Base-by-base conservation (phyloP, 2,797 vertebrate species). In the Sebastes steindachneri region DNA sequence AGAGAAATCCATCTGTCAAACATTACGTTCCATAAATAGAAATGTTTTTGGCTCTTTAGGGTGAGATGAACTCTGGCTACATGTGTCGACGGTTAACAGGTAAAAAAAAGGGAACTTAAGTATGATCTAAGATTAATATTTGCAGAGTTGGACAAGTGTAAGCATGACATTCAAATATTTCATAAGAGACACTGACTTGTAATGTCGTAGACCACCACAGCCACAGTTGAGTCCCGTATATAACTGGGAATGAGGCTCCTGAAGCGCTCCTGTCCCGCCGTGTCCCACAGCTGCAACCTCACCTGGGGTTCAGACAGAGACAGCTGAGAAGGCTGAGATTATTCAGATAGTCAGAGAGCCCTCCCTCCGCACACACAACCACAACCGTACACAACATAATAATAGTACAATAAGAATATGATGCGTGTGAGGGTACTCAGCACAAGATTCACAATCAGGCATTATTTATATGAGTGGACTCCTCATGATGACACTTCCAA, bases 271-370 rank as follows among this genome's bases (percentile, higher is more conserved):
- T 98, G 97, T 79, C 97, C 97, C 0, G 97, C 97, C 0, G 97
- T 98, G 95, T 98, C 97, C 97, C 97, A 98, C 48, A 98, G 96
- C 95, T 98, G 97, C 95, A 98, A 94, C 89, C 97, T 96, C 79
- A 98, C 97, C 97, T 98, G 95, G 75, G 74, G 51, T 80, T 86
- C 84, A 93, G 83, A 91, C 77, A 92, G 84, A 84, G 82, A 89
- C 75, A 85, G 93, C 88, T 87, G 89, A 93, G 88, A 85, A 89
- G 73, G 89, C 86, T 89, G 87, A 88, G 89, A 91, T 90, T 86
- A 91, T 90, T 86, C 75, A 79, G 82, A 87, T 60, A 63, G 64
- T 89, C 88, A 89, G 87, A 91, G 80, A 92, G 87, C 90, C 88
- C 84, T 89, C 88, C 79, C 87, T 75, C 37, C 71, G 68, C 35